Evolutionary conservation across 2,113 vertebrate species (phyloP), one percentile per base, ranked within the genome.

Genomic region (Eurypyga helias): DNA sequence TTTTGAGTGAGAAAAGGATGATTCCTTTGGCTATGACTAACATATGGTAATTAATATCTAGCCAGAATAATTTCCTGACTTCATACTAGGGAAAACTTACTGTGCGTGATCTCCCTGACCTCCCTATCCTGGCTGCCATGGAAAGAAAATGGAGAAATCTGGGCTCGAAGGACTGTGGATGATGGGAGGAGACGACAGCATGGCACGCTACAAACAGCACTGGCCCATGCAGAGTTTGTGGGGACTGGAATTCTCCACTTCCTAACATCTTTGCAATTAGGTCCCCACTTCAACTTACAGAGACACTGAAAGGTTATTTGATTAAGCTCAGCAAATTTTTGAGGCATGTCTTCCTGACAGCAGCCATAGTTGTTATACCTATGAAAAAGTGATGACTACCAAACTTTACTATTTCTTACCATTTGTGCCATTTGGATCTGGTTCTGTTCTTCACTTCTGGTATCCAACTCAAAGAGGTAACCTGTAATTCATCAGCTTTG

Each of bases 401-500:
- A 93, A 2, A 4, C 36, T 36, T 94, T 33, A 58, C 54, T 87
- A 1, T 45, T 83, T 33, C 77, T 88, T 89, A 91, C 67, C 72
- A 87, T 64, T 26, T 34, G 48, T 62, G 66, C 51, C 64, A 67
- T 91, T 73, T 83, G 79, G 77, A 94, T 85, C 70, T 24, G 38
- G 48, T 72, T 87, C 76, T 57, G 33, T 26, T 79, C 57, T 46
- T 66, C 45, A 29, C 41, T 83, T 84, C 76, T 49, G 55, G 11
- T 81, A 52, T 92, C 69, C 84, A 81, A 3, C 76, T 95, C 91
- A 60, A 79, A 92, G 54, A 83, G 33, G 61, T 75, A 96, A 90
- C 82, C 70, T 95, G 67, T 70, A 93, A 96, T 87, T 90, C 89
- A 92, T 93, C 91, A 86, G 48, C 60, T 95, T 85, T 89, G 29